Percentiles rank a stretch among this genome's conserved stretches.
These are phyloP conservation scores for Ia io DNA, from an alignment of 2,113 vertebrate genomes.

Conservation along the genomic window DNA sequence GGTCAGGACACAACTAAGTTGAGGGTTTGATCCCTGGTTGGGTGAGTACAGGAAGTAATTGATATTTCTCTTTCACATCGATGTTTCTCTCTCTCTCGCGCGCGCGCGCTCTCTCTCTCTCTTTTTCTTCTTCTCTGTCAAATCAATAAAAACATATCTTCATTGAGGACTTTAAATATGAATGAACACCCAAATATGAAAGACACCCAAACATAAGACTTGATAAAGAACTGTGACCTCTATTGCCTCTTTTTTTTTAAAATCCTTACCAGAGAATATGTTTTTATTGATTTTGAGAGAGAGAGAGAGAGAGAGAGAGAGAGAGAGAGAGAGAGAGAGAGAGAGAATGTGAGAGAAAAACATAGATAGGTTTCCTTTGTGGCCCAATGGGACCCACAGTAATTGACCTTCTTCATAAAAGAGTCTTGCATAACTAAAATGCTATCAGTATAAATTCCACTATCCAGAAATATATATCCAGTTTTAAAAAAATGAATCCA, in stretches of 20 bases:
- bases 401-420: neutral
- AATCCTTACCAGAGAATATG: too few relatives aligned
- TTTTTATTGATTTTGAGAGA: too few relatives aligned
- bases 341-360: too few relatives aligned
- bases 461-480: neutral
- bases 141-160: neutral
- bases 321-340: too few relatives aligned
- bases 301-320: too few relatives aligned
- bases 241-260: too few relatives aligned
- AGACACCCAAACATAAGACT: neutral
- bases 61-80: neutral
- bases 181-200: neutral
- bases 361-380: too few relatives aligned
- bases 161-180: neutral
- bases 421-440: neutral
- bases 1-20: neutral
- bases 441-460: neutral
- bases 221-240: neutral
- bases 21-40: neutral
- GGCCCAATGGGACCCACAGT: too few relatives aligned
- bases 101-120: too few relatives aligned
- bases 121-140: neutral
- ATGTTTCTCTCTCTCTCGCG: too few relatives aligned
- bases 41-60: neutral
- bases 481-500: neutral